Base-by-base conservation (phyloP, 2,113 vertebrate species). In the Aphelocoma coerulescens region DNA sequence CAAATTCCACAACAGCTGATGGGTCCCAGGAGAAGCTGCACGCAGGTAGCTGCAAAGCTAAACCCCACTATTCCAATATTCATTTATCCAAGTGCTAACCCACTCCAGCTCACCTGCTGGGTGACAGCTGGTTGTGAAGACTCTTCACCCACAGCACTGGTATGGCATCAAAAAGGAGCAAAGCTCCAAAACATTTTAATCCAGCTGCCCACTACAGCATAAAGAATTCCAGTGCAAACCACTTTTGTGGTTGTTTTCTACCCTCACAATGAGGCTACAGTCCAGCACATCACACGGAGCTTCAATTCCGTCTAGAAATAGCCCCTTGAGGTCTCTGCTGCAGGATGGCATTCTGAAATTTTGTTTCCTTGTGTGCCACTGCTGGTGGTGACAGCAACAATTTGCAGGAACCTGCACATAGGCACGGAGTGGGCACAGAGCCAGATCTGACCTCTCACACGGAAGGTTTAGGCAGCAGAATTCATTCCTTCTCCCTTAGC, bases 301-400 rank as follows among this genome's bases (percentile, higher is more conserved):
- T 85, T 46, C 86, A 57, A 27, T 54, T 87, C 86, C 66, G 61
- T 24, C 90, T 76, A 73, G 91, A 94, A 95, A 94, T 35, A 93
- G 66, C 43, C 37, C 74, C 83, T 18, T 75, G 26, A 65, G 61
- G 66, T 52, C 89, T 86, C 86, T 62, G 8, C 12, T 55, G 83
- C 54, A 79, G 69, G 57, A 65, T 27, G 33, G 52, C 20, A 9
- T n/a, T 84, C 83, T 79, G 33, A 48, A 72, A 67, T 93, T 67
- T 51, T 59, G 57, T 84, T 96, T 93, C 52, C 69, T 75, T 78
- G 61, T 76, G 94, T 91, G 94, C 84, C 96, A 85, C 94, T 95
- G 18, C 86, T 81, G 91, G 80, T 57, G 89, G 91, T n/a, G 68
- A 93, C 91, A 93, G 86, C 83, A 93, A 85, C 72, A 39, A 86